A percentile compares a stretch with the other conserved stretches of the same genome.
Conservation (phyloP, 2,797 vertebrate genomes). For the Platyrinchus mystaceus region DNA sequence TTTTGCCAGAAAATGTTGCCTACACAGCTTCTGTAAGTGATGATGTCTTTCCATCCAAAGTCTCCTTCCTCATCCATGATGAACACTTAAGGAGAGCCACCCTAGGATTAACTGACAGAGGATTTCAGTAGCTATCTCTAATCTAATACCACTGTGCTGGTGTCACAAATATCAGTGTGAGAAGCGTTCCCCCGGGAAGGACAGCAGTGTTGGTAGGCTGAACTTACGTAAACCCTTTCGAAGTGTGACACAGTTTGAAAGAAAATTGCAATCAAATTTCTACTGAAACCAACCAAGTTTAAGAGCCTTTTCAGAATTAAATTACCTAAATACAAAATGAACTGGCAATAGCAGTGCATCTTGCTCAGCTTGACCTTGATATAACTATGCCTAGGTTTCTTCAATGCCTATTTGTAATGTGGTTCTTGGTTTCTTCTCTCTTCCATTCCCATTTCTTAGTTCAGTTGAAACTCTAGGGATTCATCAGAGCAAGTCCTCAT, state of each 20-base stretch:
- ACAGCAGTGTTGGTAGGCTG: not conserved
- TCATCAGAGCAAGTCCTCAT: not conserved
- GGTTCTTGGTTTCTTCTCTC: not conserved
- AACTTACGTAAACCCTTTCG: not conserved
- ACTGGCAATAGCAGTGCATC: not conserved
- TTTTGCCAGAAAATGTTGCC: not conserved
- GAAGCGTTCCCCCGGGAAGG: not conserved
- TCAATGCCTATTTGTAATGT: not conserved
- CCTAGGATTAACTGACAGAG: not conserved
- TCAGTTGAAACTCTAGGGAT: not conserved
- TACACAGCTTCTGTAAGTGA: not conserved
- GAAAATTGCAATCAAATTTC: not conserved
- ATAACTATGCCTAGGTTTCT: not conserved
- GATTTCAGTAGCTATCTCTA: not conserved
- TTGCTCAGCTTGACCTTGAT: not conserved
- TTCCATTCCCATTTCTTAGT: not conserved
- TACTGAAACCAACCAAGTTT: not conserved
- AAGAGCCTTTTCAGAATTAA: not conserved
- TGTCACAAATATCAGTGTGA: not conserved
- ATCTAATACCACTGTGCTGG: rapidly evolving
- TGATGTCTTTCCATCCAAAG: not conserved
- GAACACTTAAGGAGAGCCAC: not conserved
- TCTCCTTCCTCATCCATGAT: not conserved
- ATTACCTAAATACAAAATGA: not conserved
- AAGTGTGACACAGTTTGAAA: not conserved